These are phyloP conservation scores for Drosophila hydei DNA, from an alignment of 1,140 invertebrate genomes.

Conservation along the genomic window DNA sequence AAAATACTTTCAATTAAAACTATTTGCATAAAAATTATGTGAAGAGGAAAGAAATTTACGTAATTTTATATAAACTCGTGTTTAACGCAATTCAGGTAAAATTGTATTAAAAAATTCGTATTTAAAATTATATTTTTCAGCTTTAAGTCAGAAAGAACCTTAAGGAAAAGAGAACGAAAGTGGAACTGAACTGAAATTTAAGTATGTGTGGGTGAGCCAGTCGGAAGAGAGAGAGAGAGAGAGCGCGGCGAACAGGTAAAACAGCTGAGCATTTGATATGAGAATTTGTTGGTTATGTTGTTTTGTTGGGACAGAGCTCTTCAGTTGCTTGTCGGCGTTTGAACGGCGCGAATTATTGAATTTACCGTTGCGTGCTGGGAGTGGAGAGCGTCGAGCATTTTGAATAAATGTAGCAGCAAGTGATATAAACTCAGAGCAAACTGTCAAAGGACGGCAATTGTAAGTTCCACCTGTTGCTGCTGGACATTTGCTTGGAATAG, in stretches of 20 bases:
- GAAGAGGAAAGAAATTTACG: too few relatives aligned
- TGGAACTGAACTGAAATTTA: background rate
- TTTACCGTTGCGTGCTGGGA: background rate
- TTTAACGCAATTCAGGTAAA: background rate
- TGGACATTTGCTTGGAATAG: background rate
- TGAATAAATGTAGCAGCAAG: background rate
- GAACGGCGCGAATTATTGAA: slow-evolving; percentile 36
- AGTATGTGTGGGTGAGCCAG: background rate
- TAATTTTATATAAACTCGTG: too few relatives aligned
- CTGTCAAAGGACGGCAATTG: background rate
- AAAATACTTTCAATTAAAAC: too few relatives aligned
- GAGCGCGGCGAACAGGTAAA: slow-evolving; percentile 14
- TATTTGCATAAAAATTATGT: too few relatives aligned
- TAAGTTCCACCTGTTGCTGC: slow-evolving; percentile 51
- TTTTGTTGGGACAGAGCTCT: slow-evolving; percentile 5
- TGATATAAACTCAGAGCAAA: background rate
- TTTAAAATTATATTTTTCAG: background rate
- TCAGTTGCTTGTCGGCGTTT: slow-evolving; percentile 51
- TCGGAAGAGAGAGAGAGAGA: background rate
- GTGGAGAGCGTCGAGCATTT: background rate
- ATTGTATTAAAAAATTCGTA: background rate
- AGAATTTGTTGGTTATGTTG: slow-evolving; percentile 32
- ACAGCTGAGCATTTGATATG: slow-evolving; percentile 54
- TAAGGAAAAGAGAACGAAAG: slow-evolving; percentile 9
- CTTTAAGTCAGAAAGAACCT: background rate